phyloP scores from a whole-genome alignment of 2,113 vertebrate genomes.

The Sceloporus tristichus region DNA sequence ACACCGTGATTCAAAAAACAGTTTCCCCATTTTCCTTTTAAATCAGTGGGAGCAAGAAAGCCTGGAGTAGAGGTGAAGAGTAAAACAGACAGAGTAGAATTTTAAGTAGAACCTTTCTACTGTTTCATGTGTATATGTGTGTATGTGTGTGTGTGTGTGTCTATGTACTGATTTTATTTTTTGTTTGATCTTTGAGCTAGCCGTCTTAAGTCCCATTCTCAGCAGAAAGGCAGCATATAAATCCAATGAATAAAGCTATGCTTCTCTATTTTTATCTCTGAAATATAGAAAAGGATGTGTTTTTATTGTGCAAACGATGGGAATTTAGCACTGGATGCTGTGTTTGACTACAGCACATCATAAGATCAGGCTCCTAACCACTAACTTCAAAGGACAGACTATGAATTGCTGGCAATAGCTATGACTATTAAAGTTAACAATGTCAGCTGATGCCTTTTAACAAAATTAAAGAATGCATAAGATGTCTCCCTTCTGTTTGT shows the following conservation, averaged over 20 bases:
- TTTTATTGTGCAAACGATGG: not conserved
- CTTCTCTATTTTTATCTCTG: not conserved
- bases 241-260: not conserved
- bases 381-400: slow-evolving; percentile 20
- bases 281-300: not conserved
- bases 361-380: slow-evolving; percentile 25
- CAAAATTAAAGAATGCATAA: slow-evolving; percentile 10
- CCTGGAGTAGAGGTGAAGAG: not conserved
- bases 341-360: not conserved
- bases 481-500: not conserved
- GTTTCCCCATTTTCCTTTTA: too few species aligned
- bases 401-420: slow-evolving; percentile 23
- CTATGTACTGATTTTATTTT: too few species aligned
- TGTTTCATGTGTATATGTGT: too few species aligned
- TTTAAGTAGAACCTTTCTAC: not conserved
- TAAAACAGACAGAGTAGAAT: not conserved
- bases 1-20: too few species aligned
- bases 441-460: slow-evolving; percentile 15
- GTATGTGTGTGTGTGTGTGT: too few species aligned
- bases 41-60: not conserved
- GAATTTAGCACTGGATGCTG: slow-evolving; percentile 13
- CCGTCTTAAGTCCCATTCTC: too few species aligned
- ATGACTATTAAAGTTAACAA: slow-evolving; percentile 8
- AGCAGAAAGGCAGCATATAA: not conserved
- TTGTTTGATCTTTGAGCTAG: too few species aligned